Conservation (phyloP, 2,797 vertebrate genomes). For the Aphelocoma californica region DNA sequence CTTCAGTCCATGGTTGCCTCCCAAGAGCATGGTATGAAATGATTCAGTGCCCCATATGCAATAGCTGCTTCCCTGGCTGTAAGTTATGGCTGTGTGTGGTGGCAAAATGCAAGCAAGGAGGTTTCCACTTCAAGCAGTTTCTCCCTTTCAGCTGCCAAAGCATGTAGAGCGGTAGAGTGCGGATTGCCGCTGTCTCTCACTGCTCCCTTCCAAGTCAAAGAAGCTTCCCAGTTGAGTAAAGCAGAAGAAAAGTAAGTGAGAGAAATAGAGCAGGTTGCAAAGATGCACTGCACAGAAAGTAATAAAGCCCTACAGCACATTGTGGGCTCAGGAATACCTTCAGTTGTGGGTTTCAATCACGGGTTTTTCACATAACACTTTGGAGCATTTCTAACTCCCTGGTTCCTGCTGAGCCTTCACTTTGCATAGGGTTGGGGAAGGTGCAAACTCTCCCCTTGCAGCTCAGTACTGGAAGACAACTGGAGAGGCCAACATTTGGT, state of each 20-base stretch:
- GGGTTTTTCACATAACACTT: not conserved
- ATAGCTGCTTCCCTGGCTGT: not conserved
- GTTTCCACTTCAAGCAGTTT: not conserved
- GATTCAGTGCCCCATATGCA: not conserved
- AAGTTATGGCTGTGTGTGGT: not conserved
- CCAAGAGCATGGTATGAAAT: not conserved
- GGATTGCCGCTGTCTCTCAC: not conserved
- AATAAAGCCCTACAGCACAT: not conserved
- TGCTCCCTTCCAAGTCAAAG: not conserved
- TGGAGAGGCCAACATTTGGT: not conserved
- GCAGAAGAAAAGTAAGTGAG: not conserved
- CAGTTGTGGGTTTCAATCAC: not conserved
- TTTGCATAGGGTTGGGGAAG: not conserved
- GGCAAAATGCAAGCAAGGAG: not conserved
- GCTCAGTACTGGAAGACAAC: not conserved
- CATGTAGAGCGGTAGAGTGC: fast-evolving
- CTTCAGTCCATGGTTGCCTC: not conserved
- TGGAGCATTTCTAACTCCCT: not conserved
- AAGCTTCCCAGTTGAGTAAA: not conserved
- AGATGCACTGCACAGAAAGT: not conserved
- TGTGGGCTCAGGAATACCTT: not conserved
- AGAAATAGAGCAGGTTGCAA: not conserved
- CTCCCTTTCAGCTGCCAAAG: not conserved
- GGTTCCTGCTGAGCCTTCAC: not conserved
- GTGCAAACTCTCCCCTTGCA: not conserved